These are phyloP conservation scores for Micrasema longulum DNA, from an alignment of 1,140 invertebrate species.

Conservation along the genomic window DNA sequence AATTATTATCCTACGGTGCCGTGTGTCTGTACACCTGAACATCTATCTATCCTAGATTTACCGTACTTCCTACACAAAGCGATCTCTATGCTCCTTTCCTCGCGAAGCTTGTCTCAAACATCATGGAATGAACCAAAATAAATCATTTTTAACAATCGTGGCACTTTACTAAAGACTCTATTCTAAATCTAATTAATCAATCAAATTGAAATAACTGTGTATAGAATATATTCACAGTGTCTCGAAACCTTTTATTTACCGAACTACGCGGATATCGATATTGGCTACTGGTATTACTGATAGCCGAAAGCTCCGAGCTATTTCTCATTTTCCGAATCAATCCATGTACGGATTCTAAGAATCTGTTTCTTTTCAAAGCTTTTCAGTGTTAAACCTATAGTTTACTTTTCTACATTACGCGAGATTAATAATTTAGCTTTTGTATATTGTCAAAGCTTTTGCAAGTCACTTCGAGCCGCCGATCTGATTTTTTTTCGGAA, in stretches of 20 bases:
- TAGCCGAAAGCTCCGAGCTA: conserved; percentile 9
- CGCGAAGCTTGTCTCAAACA: conserved; percentile 5
- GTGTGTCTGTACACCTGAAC: conserved; percentile 18
- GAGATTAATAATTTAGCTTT: too few relatives aligned
- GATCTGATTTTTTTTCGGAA: too few relatives aligned
- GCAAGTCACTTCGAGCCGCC: too few relatives aligned
- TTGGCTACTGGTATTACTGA: neutral
- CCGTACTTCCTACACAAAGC: conserved; percentile 24
- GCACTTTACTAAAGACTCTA: conserved; percentile 11
- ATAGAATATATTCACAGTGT: conserved; percentile 14
- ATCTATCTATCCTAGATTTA: conserved; percentile 24
- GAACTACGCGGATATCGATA: neutral
- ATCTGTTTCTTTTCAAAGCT: neutral
- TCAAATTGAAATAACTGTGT: conserved; percentile 19
- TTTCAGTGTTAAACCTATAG: neutral
- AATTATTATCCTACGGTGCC: conserved; percentile 11
- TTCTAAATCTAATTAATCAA: conserved; percentile 15
- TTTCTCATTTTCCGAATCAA: conserved; percentile 2
- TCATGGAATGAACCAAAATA: neutral
- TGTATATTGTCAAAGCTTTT: too few relatives aligned
- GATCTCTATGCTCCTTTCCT: conserved; percentile 12
- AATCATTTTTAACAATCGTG: conserved; percentile 9
- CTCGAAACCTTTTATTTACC: neutral
- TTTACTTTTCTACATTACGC: neutral
- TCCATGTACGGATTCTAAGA: conserved; percentile 9